A percentile compares a stretch with the other conserved stretches of the same genome.
Evolutionary conservation across 2,797 vertebrate genomes (phyloP).

Genomic region (Microctenopoma steveboyesi): DNA sequence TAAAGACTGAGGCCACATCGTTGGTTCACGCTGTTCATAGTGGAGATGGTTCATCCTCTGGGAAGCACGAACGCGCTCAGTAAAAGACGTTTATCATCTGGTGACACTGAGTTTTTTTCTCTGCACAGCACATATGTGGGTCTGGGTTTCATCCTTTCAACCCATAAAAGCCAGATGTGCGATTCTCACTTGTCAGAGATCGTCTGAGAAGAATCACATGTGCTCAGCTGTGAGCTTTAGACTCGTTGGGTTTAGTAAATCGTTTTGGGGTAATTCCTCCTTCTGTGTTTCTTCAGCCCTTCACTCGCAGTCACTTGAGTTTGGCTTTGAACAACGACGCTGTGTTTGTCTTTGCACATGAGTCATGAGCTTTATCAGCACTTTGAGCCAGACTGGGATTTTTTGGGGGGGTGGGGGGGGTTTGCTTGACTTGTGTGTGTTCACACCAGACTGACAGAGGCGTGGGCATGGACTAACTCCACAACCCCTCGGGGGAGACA

Average conservation of each 20-base stretch:
- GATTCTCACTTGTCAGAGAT: constrained; percentile 6
- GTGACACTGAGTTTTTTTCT: not conserved
- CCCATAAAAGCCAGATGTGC: constrained; percentile 6
- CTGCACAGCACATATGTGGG: not conserved
- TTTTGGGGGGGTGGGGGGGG: not conserved
- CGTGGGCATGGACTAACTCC: constrained; percentile 37
- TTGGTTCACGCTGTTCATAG: no score
- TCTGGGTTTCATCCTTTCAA: constrained; percentile 24
- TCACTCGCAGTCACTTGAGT: constrained; percentile 8
- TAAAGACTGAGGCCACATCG: no score
- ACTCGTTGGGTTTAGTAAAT: constrained; percentile 4
- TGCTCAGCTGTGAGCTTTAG: constrained; percentile 12
- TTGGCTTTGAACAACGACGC: constrained; percentile 5
- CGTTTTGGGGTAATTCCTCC: constrained; percentile 13
- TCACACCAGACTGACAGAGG: constrained; percentile 48
- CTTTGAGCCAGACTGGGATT: constrained; percentile 39
- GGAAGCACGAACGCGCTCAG: no score
- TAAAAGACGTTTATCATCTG: no score
- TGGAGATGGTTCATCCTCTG: no score
- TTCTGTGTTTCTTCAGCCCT: constrained; percentile 5
- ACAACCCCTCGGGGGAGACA: constrained; percentile 8
- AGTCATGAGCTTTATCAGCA: constrained; percentile 63
- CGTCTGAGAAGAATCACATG: not conserved
- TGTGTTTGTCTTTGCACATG: constrained; percentile 53
- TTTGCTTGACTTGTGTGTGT: constrained; percentile 13